phyloP scores from a whole-genome alignment of 2,113 vertebrate species.

The Callithrix jacchus region DNA sequence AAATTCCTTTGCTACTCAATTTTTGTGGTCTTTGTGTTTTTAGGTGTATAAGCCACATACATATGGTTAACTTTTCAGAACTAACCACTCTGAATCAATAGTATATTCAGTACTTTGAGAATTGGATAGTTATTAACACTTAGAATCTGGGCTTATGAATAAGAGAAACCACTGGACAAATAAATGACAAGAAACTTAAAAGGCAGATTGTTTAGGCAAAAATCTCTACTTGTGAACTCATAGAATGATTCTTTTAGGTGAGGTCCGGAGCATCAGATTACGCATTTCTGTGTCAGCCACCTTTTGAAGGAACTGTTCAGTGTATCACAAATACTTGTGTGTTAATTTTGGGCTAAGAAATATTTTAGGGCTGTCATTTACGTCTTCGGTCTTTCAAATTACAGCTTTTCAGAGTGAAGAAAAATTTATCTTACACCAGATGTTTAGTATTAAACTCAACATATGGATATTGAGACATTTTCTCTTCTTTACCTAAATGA shows the following conservation, averaged over 20 bases:
- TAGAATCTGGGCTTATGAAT: neutral
- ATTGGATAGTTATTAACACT: neutral
- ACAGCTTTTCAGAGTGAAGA: neutral
- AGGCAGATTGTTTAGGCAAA: neutral
- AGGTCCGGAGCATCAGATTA: neutral
- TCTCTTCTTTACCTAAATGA: conserved; percentile 24
- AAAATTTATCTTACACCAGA: conserved; percentile 11
- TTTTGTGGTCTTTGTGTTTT: neutral
- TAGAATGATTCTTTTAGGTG: neutral
- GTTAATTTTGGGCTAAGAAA: conserved; percentile 37
- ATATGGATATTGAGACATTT: conserved; percentile 15
- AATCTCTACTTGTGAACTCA: neutral
- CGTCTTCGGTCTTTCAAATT: conserved; percentile 5
- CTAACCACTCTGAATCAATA: neutral
- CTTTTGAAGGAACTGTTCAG: conserved; percentile 15
- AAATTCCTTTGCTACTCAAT: neutral
- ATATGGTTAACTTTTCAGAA: neutral
- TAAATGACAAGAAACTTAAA: neutral
- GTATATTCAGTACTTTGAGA: neutral
- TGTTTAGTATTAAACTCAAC: conserved; percentile 39
- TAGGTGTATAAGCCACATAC: neutral
- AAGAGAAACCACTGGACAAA: neutral
- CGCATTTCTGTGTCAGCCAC: neutral
- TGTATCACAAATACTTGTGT: neutral
- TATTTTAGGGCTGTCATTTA: conserved; percentile 29